Evolutionary conservation across 1,140 invertebrate genomes (phyloP).

Genomic region (Tetramorium alpestre): DNA sequence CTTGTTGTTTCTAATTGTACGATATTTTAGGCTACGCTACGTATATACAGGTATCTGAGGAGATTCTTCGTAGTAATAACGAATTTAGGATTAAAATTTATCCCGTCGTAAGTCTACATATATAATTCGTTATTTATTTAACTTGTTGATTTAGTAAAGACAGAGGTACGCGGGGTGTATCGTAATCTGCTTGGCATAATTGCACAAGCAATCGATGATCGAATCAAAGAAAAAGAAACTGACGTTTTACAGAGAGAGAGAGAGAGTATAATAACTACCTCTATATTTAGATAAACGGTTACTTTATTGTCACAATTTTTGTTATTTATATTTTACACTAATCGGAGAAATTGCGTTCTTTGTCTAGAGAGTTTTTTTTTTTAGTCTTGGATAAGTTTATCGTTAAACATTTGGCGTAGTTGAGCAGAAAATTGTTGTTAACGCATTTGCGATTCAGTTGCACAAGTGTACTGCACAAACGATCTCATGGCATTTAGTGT

Average conservation of each 20-base stretch:
- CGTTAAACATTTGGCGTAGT: slow-evolving; percentile 25
- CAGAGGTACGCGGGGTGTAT: slow-evolving; percentile 35
- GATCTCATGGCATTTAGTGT: slow-evolving; percentile 34
- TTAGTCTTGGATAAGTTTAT: slow-evolving; percentile 47
- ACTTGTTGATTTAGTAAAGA: slow-evolving; percentile 58
- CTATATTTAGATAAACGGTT: slow-evolving; percentile 21
- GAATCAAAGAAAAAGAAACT: slow-evolving; percentile 16
- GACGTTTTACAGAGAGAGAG: neutral
- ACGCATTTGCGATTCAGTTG: neutral
- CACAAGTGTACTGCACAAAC: slow-evolving; percentile 27
- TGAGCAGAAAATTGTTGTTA: neutral
- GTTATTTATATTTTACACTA: slow-evolving; percentile 18
- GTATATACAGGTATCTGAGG: slow-evolving; percentile 46
- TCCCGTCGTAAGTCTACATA: slow-evolving; percentile 49
- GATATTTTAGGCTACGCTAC: slow-evolving; percentile 68
- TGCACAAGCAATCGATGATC: slow-evolving; percentile 4
- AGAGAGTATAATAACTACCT: neutral
- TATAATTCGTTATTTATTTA: slow-evolving; percentile 49
- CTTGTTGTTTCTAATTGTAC: slow-evolving; percentile 84
- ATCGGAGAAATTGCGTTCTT: slow-evolving; percentile 40
- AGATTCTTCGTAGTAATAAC: slow-evolving; percentile 56
- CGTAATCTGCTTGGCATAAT: slow-evolving; percentile 28
- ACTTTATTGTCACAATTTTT: neutral
- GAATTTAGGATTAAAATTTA: slow-evolving; percentile 60
- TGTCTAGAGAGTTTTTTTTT: slow-evolving; percentile 46